These are phyloP conservation scores for Cyphomyrus discorhynchus DNA, from an alignment of 2,113 vertebrate genomes.

Conservation along the genomic window DNA sequence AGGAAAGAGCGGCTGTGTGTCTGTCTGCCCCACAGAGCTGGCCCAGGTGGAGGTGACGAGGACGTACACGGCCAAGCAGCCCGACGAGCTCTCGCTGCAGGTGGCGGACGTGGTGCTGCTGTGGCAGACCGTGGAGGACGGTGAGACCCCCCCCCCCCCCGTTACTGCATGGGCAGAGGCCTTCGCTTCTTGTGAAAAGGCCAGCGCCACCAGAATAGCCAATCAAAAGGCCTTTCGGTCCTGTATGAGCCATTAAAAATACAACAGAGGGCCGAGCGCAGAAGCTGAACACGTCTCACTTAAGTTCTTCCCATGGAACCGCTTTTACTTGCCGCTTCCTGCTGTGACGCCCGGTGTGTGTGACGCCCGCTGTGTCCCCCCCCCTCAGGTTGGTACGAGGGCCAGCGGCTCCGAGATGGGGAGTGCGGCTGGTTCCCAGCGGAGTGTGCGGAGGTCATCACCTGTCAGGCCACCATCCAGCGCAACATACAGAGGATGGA, in stretches of 20 bases:
- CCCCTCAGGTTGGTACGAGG: conserved; percentile 84
- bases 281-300: not conserved
- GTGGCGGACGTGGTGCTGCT: conserved; percentile 89
- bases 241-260: conserved; percentile 38
- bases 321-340: not conserved
- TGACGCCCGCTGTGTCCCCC: not conserved
- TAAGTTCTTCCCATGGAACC: not conserved
- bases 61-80: conserved; percentile 85
- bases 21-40: conserved; percentile 50
- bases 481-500: conserved; percentile 95
- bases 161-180: not conserved
- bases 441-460: conserved; percentile 83
- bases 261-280: conserved; percentile 31
- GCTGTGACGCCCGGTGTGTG: not conserved
- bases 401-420: conserved; percentile 81
- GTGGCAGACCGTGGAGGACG: conserved; percentile 75
- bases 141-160: conserved; percentile 46
- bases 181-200: conserved; percentile 33
- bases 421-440: conserved; percentile 85
- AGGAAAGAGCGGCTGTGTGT: not conserved
- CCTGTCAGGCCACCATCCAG: conserved; percentile 79
- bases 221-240: conserved; percentile 36
- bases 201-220: conserved; percentile 20
- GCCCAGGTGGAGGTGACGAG: conserved; percentile 83
- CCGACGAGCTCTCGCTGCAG: conserved; percentile 88